Percentiles rank a stretch among this genome's conserved stretches.
Conservation (phyloP, 2,888 invertebrate genomes). For the Acanthosepion esculentum region DNA sequence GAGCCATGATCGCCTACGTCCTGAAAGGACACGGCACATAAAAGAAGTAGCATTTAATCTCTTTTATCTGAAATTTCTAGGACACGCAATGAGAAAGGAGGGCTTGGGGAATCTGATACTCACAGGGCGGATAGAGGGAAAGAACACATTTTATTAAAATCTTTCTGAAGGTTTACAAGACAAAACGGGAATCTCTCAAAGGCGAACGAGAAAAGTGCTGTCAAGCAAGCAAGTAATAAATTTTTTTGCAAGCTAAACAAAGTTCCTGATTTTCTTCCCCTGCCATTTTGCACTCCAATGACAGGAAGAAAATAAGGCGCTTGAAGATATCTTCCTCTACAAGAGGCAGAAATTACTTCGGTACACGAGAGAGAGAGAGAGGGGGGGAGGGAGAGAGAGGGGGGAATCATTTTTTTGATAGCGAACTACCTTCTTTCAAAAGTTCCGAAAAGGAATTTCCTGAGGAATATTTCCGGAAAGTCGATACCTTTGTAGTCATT, state of each 20-base stretch:
- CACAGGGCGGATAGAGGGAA: too few relatives aligned
- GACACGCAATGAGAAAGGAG: too few relatives aligned
- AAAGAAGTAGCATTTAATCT: too few relatives aligned
- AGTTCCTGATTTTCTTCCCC: neutral
- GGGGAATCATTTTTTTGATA: too few relatives aligned
- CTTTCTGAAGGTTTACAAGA: neutral
- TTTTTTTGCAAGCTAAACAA: neutral
- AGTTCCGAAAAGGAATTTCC: neutral
- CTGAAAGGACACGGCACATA: too few relatives aligned
- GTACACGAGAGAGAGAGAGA: too few relatives aligned
- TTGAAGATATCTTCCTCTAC: neutral
- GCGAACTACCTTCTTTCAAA: neutral
- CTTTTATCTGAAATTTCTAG: too few relatives aligned
- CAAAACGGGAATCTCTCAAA: neutral
- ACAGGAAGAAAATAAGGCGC: neutral
- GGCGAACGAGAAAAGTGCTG: neutral
- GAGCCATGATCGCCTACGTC: too few relatives aligned
- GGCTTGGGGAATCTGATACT: too few relatives aligned
- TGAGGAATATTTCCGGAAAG: neutral
- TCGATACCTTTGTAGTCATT: neutral
- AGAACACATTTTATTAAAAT: neutral
- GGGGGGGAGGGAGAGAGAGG: neutral
- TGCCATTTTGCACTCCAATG: neutral
- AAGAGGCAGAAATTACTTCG: neutral
- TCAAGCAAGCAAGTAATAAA: neutral